Percentiles rank a stretch among this genome's conserved stretches.
Evolutionary conservation across 2,113 vertebrate species (phyloP).

Genomic region (Elephas maximus): DNA sequence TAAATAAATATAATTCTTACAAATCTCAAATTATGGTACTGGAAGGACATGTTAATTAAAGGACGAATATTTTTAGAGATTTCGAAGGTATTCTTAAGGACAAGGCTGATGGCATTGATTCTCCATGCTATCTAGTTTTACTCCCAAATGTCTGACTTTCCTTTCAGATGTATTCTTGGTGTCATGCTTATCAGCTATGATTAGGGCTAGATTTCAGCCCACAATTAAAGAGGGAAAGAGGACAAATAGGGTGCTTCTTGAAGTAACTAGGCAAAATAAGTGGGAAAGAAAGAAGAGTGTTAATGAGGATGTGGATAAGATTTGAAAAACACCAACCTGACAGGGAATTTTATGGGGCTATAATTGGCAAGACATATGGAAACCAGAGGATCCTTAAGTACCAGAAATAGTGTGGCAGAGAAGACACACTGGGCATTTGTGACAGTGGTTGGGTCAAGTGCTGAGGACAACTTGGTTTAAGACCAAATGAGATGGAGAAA

Average conservation of each 20-base stretch:
- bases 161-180: neutral
- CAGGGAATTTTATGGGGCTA: neutral
- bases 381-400: neutral
- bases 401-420: neutral
- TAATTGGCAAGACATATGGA: neutral
- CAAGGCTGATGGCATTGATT: neutral
- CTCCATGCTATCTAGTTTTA: neutral
- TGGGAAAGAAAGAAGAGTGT: neutral
- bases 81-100: slow-evolving; percentile 26
- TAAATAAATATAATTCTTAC: slow-evolving; percentile 37
- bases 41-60: neutral
- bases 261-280: neutral
- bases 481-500: neutral
- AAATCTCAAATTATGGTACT: neutral
- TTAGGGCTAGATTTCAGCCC: neutral
- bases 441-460: neutral
- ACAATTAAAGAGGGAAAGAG: neutral
- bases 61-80: neutral
- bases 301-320: neutral
- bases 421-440: neutral
- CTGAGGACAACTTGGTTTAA: slow-evolving; percentile 22
- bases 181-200: neutral
- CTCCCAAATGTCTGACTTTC: neutral
- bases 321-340: neutral
- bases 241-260: neutral